Evolutionary conservation across 2,797 vertebrate species (phyloP), one percentile per base, ranked within the genome.

Genomic region (Sphenopsis melanotis): DNA sequence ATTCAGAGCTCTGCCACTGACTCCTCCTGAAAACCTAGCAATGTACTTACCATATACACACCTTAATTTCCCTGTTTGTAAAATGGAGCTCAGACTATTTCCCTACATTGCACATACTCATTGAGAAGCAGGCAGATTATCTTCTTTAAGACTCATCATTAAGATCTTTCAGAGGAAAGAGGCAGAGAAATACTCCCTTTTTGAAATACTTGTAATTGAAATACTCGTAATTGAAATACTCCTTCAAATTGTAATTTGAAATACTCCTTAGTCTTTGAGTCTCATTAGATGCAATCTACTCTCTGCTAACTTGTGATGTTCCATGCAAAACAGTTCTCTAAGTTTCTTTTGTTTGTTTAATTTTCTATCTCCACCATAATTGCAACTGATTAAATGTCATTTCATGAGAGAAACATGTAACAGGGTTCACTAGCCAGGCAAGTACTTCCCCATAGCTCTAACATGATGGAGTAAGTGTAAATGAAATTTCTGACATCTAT

Each of bases 401-500:
- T 74, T 85, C 24, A 55, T 22, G 32, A 86, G 78, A 82, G n/a
- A 95, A 90, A 69, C 69, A 79, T 42, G 34, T 65, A 69, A 57
- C 32, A 83, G 49, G 34, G 77, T 70, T 96, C 83, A 90, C 50
- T 34, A 87, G 55, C 36, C 71, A 92, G 80, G 49, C 64, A 89
- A 88, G 23, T 53, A 60, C 50, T 81, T 94, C 68, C 68, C 22
- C 46, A 76, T 14, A 81, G 36, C 52, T 90, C 65, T 93, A 81
- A 93, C 57, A 50, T n/a, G 57, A 71, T 69, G 75, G 46, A 83
- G 19, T 49, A 94, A 93, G 82, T 46, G 60, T 39, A 79, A 81
- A 42, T 90, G 66, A 91, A 89, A 77, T 96, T 91, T 92, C 61
- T 83, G 83, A 39, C 41, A 59, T 79, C n/a, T 86, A 61, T 85